phyloP scores from a whole-genome alignment of 64 coral and sea anemone species.

The Hydrozoanthus tunicans region DNA sequence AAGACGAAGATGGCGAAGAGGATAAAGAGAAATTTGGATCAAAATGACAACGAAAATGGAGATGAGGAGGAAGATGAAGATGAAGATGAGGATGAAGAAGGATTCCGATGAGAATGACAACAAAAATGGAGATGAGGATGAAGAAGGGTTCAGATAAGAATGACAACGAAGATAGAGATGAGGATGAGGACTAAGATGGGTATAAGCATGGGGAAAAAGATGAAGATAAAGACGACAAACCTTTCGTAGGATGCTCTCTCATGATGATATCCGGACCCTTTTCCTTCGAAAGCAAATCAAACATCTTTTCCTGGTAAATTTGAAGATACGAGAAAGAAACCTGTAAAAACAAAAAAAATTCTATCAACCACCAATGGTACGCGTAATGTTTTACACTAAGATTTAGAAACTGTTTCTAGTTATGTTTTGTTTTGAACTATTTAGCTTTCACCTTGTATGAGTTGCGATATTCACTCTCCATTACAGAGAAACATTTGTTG shows the following conservation, averaged over 20 bases:
- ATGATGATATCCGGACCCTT: slow-evolving; percentile 77
- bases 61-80: neutral
- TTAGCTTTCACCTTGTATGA: slow-evolving; percentile 69
- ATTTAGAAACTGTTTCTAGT: neutral
- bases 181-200: neutral
- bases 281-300: slow-evolving; percentile 71
- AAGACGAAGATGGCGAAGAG: neutral
- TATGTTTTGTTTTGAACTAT: neutral
- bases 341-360: slow-evolving; percentile 13
- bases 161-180: neutral
- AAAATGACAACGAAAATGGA: neutral
- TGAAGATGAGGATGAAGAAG: neutral
- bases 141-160: neutral
- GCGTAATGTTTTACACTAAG: neutral
- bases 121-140: neutral
- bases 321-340: slow-evolving; percentile 86
- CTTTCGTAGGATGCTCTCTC: slow-evolving; percentile 90
- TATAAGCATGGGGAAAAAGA: neutral
- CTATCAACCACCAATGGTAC: neutral
- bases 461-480: slow-evolving; percentile 64
- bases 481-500: slow-evolving; percentile 67
- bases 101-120: neutral
- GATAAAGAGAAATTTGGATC: neutral
- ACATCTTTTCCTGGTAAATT: slow-evolving; percentile 90
- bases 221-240: neutral